Percentiles rank a stretch among this genome's conserved stretches.
These are phyloP conservation scores for Mnemiopsis leidyi DNA, from an alignment of 37 sponge, comb jelly and placozoan genomes.

Conservation along the genomic window DNA sequence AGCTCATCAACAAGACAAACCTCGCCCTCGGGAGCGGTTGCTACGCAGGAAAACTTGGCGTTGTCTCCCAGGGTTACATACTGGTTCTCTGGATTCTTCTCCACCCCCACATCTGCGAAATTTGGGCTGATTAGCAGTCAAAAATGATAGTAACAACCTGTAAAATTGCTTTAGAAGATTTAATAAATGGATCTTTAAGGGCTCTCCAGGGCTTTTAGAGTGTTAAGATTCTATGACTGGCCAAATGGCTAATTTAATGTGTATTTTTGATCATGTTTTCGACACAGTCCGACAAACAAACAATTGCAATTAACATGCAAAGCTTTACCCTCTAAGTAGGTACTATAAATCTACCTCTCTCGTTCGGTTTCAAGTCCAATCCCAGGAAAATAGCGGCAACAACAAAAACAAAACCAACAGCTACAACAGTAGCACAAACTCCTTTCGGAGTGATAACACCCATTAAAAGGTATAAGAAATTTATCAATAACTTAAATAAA, in stretches of 20 bases:
- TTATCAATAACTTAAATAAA: no score
- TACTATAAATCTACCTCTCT: neutral
- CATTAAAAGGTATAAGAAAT: neutral
- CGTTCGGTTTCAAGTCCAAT: slow-evolving; percentile 6
- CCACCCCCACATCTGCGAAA: neutral
- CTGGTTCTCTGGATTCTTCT: slow-evolving; percentile 21
- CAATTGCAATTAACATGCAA: no score
- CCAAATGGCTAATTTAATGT: no score
- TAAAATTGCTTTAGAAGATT: no score
- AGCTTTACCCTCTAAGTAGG: no score
- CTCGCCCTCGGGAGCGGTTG: neutral
- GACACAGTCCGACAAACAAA: no score
- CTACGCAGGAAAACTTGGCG: slow-evolving; percentile 14
- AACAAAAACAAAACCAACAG: neutral
- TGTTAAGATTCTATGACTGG: no score
- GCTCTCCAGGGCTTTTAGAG: no score
- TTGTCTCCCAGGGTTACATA: neutral
- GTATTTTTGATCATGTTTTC: no score
- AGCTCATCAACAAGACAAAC: no score
- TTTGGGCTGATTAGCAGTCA: neutral
- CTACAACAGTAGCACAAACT: neutral
- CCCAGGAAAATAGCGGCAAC: slow-evolving; percentile 18
- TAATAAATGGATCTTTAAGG: no score
- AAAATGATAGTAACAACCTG: neutral
- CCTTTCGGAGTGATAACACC: slow-evolving; percentile 16